Conservation (phyloP, 2,113 vertebrate genomes). For the Gobiocypris rarus region DNA sequence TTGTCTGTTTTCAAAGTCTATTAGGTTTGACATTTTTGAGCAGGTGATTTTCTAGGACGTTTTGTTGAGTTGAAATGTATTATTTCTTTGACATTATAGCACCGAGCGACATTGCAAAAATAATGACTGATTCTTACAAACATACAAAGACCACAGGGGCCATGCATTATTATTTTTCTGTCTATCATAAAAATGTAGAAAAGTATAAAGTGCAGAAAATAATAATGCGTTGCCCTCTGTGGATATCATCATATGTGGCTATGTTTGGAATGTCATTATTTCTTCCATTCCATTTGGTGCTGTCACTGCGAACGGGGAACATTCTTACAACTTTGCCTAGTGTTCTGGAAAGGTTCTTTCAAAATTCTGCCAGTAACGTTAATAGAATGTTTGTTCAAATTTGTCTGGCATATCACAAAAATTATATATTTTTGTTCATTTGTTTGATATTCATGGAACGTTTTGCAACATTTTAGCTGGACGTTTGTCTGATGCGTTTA, state of each 20-base stretch:
- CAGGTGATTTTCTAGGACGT: not conserved
- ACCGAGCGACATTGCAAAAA: not conserved
- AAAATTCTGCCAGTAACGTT: no score
- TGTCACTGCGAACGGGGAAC: not conserved
- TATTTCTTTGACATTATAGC: not conserved
- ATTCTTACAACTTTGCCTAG: no score
- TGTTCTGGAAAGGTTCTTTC: no score
- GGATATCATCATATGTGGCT: not conserved
- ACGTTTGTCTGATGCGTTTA: no score
- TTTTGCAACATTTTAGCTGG: no score
- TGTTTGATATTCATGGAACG: no score
- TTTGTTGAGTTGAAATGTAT: not conserved
- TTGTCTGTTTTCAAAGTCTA: not conserved
- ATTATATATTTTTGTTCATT: no score
- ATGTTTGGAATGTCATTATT: not conserved
- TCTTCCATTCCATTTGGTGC: not conserved
- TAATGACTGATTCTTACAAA: not conserved
- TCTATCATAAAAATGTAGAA: not conserved
- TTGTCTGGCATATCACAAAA: no score
- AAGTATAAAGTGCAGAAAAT: not conserved
- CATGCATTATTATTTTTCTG: not conserved
- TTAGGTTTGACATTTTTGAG: not conserved
- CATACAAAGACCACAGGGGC: not conserved
- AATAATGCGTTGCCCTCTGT: not conserved
- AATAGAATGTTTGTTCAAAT: no score